Conservation (phyloP, 2,888 invertebrate species). For the Endomychus coccineus region DNA sequence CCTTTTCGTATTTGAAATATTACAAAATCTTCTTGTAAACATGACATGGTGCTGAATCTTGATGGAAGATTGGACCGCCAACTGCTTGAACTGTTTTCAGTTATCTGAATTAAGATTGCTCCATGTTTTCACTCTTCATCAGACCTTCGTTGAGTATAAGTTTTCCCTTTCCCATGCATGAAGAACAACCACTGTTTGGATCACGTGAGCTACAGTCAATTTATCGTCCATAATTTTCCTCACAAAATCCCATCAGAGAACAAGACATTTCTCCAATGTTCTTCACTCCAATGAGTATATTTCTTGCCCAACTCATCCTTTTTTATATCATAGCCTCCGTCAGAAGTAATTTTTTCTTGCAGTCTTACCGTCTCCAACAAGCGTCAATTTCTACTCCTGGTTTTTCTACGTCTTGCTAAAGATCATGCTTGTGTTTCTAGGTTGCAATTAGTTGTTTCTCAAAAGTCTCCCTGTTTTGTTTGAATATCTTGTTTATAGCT, state of each 20-base stretch:
- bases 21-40: conserved; percentile 10
- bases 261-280: conserved; percentile 14
- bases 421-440: conserved; percentile 1
- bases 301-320: conserved; percentile 13
- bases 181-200: conserved; percentile 1
- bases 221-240: too few relatives aligned
- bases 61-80: conserved; percentile 8
- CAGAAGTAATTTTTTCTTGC: conserved; percentile 11
- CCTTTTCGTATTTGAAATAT: conserved; percentile 12
- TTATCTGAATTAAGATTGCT: background rate
- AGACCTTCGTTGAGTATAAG: background rate
- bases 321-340: conserved; percentile 14
- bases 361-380: background rate
- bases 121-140: background rate
- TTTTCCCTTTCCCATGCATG: background rate
- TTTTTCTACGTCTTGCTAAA: conserved; percentile 2
- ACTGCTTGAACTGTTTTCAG: conserved; percentile 6
- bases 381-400: conserved; percentile 5
- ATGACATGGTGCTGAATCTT: conserved; percentile 12
- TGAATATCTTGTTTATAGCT: conserved; percentile 1
- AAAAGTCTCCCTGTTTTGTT: too few relatives aligned
- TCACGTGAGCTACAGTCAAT: background rate
- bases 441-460: too few relatives aligned
- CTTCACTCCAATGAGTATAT: conserved; percentile 11
- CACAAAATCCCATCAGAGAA: conserved; percentile 13